These are phyloP conservation scores for Desmophyllum pertusum DNA, from an alignment of 92 coral and sea anemone genomes.

Conservation along the genomic window DNA sequence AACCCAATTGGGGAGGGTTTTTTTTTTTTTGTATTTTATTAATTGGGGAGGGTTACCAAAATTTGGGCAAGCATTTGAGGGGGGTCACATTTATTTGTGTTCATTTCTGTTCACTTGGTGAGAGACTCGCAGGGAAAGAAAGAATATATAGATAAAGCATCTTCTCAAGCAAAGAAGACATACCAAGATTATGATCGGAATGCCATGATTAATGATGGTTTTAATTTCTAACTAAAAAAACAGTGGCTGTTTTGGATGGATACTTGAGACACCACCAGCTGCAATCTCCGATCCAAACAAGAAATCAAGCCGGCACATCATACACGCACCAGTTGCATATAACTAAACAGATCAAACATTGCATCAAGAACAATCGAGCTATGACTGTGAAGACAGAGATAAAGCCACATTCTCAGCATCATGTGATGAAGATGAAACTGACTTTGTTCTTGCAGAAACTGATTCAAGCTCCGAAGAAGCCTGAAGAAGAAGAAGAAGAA, in stretches of 20 bases:
- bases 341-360: no score
- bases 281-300: slow-evolving; percentile 50
- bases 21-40: no score
- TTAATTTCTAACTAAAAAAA: slow-evolving; percentile 48
- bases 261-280: slow-evolving; percentile 54
- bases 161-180: slow-evolving; percentile 41
- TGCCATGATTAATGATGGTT: slow-evolving; percentile 52
- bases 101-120: slow-evolving; percentile 28
- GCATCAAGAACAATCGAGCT: no score
- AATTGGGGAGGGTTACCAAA: no score
- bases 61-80: not conserved
- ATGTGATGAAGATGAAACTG: slow-evolving; percentile 47
- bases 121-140: slow-evolving; percentile 46
- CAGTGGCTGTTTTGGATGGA: slow-evolving; percentile 48
- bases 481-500: no score
- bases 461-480: slow-evolving; percentile 53
- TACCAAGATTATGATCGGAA: slow-evolving; percentile 61
- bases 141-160: not conserved
- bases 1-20: no score
- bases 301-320: slow-evolving; percentile 64
- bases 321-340: slow-evolving; percentile 38
- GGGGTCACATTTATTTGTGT: not conserved
- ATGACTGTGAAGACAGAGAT: no score
- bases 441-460: slow-evolving; percentile 13
- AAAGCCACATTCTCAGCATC: slow-evolving; percentile 29